A percentile compares a stretch with the other conserved stretches of the same genome.
Conservation (phyloP, 2,888 invertebrate genomes). For the Oscheius myriophilus region DNA sequence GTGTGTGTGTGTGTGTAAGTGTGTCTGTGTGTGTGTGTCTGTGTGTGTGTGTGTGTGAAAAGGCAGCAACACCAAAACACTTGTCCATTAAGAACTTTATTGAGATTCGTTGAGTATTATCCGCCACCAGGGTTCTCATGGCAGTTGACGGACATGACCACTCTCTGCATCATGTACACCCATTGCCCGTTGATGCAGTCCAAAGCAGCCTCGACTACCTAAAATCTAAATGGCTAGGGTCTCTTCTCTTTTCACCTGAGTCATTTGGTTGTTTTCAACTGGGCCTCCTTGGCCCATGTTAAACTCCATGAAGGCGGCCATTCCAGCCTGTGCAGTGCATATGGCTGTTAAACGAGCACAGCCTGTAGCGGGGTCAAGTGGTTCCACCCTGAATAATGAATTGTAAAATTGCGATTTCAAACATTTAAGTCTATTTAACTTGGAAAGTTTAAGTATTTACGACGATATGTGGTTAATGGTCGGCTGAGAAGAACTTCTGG, state of each 20-base stretch:
- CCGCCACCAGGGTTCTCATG: too few species aligned
- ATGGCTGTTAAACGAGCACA: neutral
- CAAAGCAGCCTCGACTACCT: conserved; percentile 9
- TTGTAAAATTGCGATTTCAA: too few species aligned
- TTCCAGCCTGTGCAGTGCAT: neutral
- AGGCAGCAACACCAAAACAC: too few species aligned
- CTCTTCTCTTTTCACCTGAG: neutral
- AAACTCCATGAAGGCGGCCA: conserved; percentile 21
- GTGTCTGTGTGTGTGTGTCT: too few species aligned
- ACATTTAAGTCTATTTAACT: too few species aligned
- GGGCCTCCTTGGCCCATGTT: conserved; percentile 22
- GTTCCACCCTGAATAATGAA: neutral
- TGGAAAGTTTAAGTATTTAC: too few species aligned
- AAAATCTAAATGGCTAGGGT: neutral
- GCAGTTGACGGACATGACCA: conserved; percentile 12
- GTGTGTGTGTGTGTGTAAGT: too few species aligned
- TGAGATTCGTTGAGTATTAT: too few species aligned
- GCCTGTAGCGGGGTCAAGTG: neutral
- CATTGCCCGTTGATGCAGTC: conserved; percentile 11
- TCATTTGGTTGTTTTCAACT: conserved; percentile 1
- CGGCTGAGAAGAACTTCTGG: too few species aligned
- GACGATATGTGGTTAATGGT: too few species aligned
- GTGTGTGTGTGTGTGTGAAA: too few species aligned
- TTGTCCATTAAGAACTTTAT: too few species aligned
- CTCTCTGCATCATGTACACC: conserved; percentile 8